These are phyloP conservation scores for Parambassis ranga DNA, from an alignment of 2,797 vertebrate species.

Conservation along the genomic window DNA sequence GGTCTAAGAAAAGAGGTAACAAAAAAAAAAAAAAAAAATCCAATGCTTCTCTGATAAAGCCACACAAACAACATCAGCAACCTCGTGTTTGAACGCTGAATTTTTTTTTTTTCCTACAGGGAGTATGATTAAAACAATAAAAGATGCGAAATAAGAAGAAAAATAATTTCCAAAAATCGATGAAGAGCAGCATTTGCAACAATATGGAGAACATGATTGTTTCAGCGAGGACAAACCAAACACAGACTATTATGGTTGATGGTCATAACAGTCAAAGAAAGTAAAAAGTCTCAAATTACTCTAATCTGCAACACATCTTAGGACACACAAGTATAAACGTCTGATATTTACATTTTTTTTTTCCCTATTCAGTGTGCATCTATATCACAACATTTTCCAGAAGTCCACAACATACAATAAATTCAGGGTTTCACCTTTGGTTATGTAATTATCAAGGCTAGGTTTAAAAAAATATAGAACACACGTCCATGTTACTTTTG, in stretches of 20 bases:
- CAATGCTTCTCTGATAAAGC: conserved; percentile 30
- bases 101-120: too few relatives aligned
- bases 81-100: conserved; percentile 10
- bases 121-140: not conserved
- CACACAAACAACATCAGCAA: conserved; percentile 33
- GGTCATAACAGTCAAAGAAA: conserved; percentile 83
- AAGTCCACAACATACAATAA: conserved; percentile 81
- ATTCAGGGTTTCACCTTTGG: conserved; percentile 85
- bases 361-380: conserved; percentile 78
- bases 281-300: conserved; percentile 73
- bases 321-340: conserved; percentile 82
- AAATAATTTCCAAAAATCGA: conserved; percentile 1
- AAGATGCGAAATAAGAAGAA: not conserved
- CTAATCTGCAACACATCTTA: conserved; percentile 74
- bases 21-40: too few relatives aligned
- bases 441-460: conserved; percentile 88
- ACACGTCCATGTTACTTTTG: conserved; percentile 84
- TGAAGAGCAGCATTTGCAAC: conserved; percentile 66
- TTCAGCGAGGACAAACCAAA: conserved; percentile 57
- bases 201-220: conserved; percentile 55
- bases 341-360: conserved; percentile 77
- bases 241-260: conserved; percentile 49
- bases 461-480: conserved; percentile 86
- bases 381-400: conserved; percentile 80
- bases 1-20: conserved; percentile 57